Evolutionary conservation across 2,888 invertebrate species (phyloP), one percentile per base, ranked within the genome.

Genomic region (Laspeyria flexula): DNA sequence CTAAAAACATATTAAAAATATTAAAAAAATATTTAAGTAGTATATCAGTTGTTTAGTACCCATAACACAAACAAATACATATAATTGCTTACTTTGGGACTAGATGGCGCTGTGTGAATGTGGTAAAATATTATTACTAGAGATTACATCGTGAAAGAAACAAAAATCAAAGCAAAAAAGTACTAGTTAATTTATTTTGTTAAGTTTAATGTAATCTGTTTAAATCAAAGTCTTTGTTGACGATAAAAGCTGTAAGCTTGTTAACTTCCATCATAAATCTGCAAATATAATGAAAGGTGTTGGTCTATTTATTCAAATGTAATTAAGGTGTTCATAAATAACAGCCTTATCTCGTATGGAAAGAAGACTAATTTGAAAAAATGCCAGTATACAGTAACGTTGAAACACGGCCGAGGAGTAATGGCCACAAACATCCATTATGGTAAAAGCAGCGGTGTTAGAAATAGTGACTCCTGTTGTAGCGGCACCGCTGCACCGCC

Each of bases 381-480:
- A 70, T 54, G 55, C 60, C 57, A 60, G 65, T 55, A 54, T 49
- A 67, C 59, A 40, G 60, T 60, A 55, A 70, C 56, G 53, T 40
- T 63, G 69, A 55, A 71, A 65, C 65, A 71, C 64, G 68, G 62
- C 65, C 70, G 60, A 51, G 51, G 63, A 73, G 70, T 65, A 67
- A 65, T 55, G 60, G 54, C 60, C 42, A 55, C 64, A 56, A 60
- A 75, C 75, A 77, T 81, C 81, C 80, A 83, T 83, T 83, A 83
- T 77, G 74, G 68, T 78, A 75, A 81, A 78, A 81, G 79, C 77
- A 71, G 68, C 62, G 66, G 70, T 73, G 75, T 77, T 78, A 73
- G 75, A 75, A 74, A 74, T 73, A 81, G 75, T 71, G 78, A 77
- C 79, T 79, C 71, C 59, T 75, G 68, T 65, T 67, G 71, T 71